Evolutionary conservation across 2,888 invertebrate species (phyloP), one percentile per base, ranked within the genome.

Genomic region (Lysandra coridon): DNA sequence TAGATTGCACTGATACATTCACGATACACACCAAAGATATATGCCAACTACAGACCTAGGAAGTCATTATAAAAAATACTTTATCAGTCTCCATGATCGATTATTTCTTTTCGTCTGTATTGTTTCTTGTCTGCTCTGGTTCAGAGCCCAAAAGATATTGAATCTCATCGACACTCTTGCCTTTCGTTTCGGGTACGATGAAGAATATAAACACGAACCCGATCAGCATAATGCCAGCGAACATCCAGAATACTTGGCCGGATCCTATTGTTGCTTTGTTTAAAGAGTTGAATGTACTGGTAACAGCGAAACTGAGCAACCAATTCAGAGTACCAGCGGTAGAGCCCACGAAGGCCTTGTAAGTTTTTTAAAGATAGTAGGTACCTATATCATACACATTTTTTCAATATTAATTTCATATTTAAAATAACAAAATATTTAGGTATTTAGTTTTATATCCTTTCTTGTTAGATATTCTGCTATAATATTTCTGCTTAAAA

Each of bases 251-350:
- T 49, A 97, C 96, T 81, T 95, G 95, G 62, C 96, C 96, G 0
- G 91, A 86, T 0, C 96, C 96, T 40, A 97, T 23, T 23, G 23
- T 92, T 0, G 92, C 87, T 0, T 81, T 79, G 74, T 95, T 95
- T 78, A 97, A 84, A 44, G 96, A 94, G 62, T 91, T 89, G 84
- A 97, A 98, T 44, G 96, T 96, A 85, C 96, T 97, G 0, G 98
- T 98, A 0, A 98, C 96, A 0, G 97, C 86, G 88, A 98, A 98
- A 73, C 97, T 97, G 84, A 97, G 93, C 23, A 97, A 88, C 98
- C 98, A 98, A 88, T 98, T 98, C 78, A 97, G 95, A 0, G 98
- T 96, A 37, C 97, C 97, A 1, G 97, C 97, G 40, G 97, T 96
- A 0, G 98, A 97, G 33, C 96, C 96, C 40, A 97, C 97, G 78